Evolutionary conservation across 2,113 vertebrate species (phyloP).

Genomic region (Synchiropus splendidus): DNA sequence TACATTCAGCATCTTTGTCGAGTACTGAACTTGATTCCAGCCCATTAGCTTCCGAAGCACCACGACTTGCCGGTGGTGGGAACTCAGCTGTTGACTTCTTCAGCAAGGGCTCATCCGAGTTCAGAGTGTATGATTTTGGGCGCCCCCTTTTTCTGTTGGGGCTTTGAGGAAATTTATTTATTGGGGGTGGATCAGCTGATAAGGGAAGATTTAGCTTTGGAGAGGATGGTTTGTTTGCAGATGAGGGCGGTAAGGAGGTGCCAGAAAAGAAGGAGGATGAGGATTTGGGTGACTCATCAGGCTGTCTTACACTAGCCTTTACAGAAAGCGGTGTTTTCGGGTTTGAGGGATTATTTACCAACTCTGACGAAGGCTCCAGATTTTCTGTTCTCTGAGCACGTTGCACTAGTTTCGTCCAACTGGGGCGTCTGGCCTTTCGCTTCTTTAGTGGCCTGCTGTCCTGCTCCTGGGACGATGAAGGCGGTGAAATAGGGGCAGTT

Average conservation of each 20-base stretch:
- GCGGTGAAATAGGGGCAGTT: conserved; percentile 29
- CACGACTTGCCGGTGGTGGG: conserved; percentile 67
- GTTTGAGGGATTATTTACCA: no score
- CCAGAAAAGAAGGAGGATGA: conserved; percentile 15
- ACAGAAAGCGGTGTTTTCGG: conserved; percentile 26
- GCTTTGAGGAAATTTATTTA: conserved; percentile 26
- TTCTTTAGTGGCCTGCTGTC: conserved; percentile 82
- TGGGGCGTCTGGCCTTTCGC: conserved; percentile 79
- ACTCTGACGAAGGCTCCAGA: conserved; percentile 41
- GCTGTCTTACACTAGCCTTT: conserved; percentile 27
- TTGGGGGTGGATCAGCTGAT: conserved; percentile 22
- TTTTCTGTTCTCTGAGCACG: conserved; percentile 53
- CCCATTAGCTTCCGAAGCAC: conserved; percentile 73
- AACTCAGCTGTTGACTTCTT: conserved; percentile 70
- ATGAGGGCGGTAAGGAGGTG: conserved; percentile 26
- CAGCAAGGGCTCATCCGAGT: conserved; percentile 33
- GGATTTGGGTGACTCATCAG: conserved; percentile 31
- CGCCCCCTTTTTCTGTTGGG: conserved; percentile 75
- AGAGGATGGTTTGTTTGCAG: conserved; percentile 39
- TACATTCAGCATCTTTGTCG: conserved; percentile 38
- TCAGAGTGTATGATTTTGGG: conserved; percentile 50
- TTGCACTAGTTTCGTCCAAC: conserved; percentile 84
- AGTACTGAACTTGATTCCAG: conserved; percentile 68
- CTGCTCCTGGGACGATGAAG: conserved; percentile 51
- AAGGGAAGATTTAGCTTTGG: conserved; percentile 38